Evolutionary conservation across 2,113 vertebrate genomes (phyloP), one percentile per base, ranked within the genome.

Genomic region (Pyxicephalus adspersus): DNA sequence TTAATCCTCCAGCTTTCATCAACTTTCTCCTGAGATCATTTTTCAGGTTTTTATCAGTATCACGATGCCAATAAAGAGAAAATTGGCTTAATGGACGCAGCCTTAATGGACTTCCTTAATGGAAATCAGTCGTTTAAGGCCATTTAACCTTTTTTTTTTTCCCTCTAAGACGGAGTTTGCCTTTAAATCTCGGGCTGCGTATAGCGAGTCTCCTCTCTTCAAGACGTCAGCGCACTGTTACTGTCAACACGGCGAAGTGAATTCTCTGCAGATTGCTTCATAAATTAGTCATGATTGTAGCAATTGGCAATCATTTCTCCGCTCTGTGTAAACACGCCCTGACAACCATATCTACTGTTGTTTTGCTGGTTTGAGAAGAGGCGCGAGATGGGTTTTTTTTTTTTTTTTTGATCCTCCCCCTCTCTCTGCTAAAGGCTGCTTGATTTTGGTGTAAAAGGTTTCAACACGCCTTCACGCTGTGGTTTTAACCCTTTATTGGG

Each of bases 211-310:
- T 2, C 8, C 20, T 58, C 20, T 58, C 22, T n/a, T n/a, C 5
- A 6, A 58, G 57, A 58, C 57, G 11, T 58, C 20, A 58, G 9
- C 22, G 22, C 22, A 15, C 26, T 2, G 18, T 72, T 54, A 54
- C 51, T 55, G 68, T 29, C 51, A 57, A 22, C 51, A 54, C 23
- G 4, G 67, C 22, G 16, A 31, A 51, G 18, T 6, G 51, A 31
- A 57, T 72, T 31, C 55, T 72, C 68, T 29, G 19, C 51, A 31
- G 29, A 55, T 70, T 50, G 67, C 45, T 70, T 70, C 67, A 70
- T 72, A 72, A 29, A 72, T 72, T 72, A 72, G 68, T 72, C 51
- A 72, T 57, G 68, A 72, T 72, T 57, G 68, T 52, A 72, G 68
- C 68, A 72, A 57, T 72, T 72, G 51, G 51, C 68, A 57, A 57